Percentiles rank a stretch among this genome's conserved stretches.
Evolutionary conservation across 2,797 vertebrate genomes (phyloP).

Genomic region (Sternotherus odoratus): DNA sequence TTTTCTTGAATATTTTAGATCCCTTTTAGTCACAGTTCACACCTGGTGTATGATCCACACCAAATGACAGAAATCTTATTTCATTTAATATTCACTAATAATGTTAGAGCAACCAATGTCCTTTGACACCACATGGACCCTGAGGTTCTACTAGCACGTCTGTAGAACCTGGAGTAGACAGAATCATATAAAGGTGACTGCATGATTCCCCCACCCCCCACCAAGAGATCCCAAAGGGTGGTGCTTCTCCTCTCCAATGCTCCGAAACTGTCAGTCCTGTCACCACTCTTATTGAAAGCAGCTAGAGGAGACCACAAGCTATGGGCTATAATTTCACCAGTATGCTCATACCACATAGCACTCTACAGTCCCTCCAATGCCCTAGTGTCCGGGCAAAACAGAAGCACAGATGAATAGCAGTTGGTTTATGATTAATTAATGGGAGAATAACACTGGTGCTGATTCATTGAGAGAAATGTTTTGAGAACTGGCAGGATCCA

Average conservation of each 20-base stretch:
- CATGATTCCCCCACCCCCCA: neutral
- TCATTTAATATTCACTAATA: neutral
- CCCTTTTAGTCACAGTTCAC: neutral
- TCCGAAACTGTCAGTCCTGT: neutral
- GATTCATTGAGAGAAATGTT: neutral
- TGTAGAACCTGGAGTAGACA: neutral
- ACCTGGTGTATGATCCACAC: neutral
- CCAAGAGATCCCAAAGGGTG: neutral
- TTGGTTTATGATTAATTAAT: neutral
- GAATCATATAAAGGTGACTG: accelerated
- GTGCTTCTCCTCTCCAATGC: neutral
- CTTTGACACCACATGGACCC: neutral
- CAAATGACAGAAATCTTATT: neutral
- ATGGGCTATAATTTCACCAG: neutral
- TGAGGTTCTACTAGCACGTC: neutral
- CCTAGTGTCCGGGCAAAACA: neutral
- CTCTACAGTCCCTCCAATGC: neutral
- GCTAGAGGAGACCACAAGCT: neutral
- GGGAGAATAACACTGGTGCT: neutral
- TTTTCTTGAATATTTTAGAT: neutral
- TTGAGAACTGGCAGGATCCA: neutral
- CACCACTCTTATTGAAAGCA: neutral
- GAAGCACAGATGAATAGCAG: neutral
- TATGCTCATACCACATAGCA: neutral
- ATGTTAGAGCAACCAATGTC: neutral